A percentile compares a stretch with the other conserved stretches of the same genome.
phyloP scores from a whole-genome alignment of 2,888 invertebrate species.

The Panzeria rudis region DNA sequence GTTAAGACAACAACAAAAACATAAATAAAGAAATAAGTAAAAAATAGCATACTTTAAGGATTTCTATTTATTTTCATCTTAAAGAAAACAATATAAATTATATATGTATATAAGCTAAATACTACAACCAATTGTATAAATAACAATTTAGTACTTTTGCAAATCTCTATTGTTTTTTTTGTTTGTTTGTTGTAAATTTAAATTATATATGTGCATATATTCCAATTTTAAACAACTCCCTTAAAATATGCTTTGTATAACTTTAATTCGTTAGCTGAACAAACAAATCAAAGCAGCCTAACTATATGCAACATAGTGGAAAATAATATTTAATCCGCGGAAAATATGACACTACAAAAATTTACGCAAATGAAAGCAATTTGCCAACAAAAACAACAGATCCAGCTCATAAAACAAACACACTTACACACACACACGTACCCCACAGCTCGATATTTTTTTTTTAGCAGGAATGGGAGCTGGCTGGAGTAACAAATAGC shows the following conservation, averaged over 20 bases:
- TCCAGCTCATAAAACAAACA: not conserved
- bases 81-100: not conserved
- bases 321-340: slow-evolving; percentile 79
- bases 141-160: not conserved
- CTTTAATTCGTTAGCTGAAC: slow-evolving; percentile 25
- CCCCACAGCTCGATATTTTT: not conserved
- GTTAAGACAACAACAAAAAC: not conserved
- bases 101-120: not conserved
- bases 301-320: slow-evolving; percentile 61
- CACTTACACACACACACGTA: not conserved
- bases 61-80: not conserved
- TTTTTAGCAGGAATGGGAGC: not conserved
- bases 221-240: not conserved
- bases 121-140: not conserved
- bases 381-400: slow-evolving; percentile 6
- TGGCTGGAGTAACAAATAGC: slow-evolving; percentile 14
- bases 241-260: slow-evolving; percentile 39
- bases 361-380: slow-evolving; percentile 38
- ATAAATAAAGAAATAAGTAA: not conserved
- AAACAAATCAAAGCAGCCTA: slow-evolving; percentile 50
- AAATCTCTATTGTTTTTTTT: not conserved
- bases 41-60: slow-evolving; percentile 32
- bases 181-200: not conserved
- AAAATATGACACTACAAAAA: slow-evolving; percentile 79
- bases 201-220: not conserved